phyloP scores from a whole-genome alignment of 2,888 invertebrate species.

The Cheilosia impressa region DNA sequence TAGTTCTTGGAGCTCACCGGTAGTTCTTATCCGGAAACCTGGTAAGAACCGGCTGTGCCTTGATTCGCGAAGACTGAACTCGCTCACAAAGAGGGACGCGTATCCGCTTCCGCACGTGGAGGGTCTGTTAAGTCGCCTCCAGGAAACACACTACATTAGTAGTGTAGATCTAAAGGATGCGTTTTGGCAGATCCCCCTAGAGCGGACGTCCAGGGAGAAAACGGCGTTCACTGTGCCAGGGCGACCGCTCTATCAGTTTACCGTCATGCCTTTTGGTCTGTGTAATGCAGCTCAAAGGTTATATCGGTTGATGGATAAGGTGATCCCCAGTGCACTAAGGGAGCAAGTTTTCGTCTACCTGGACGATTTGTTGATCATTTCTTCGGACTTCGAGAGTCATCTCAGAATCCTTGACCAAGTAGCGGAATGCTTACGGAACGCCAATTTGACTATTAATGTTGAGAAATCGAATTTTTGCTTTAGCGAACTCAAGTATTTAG shows the following conservation, averaged over 20 bases:
- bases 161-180: too few species aligned
- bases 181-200: too few species aligned
- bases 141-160: too few species aligned
- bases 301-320: too few species aligned
- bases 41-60: neutral
- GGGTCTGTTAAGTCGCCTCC: too few species aligned
- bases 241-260: too few species aligned
- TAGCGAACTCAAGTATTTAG: neutral
- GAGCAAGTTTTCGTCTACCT: neutral
- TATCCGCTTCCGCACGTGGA: neutral
- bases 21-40: neutral
- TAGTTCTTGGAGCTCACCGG: neutral
- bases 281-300: too few species aligned
- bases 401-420: neutral
- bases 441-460: neutral
- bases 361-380: constrained; percentile 1
- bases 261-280: too few species aligned
- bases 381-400: neutral
- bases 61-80: neutral
- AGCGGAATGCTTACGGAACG: neutral
- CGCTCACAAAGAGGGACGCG: neutral
- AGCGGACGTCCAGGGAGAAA: too few species aligned
- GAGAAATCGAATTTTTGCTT: neutral
- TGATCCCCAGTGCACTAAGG: neutral
- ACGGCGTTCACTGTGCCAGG: too few species aligned